Conservation (phyloP, 2,113 vertebrate species). For the Burhinus oedicnemus region DNA sequence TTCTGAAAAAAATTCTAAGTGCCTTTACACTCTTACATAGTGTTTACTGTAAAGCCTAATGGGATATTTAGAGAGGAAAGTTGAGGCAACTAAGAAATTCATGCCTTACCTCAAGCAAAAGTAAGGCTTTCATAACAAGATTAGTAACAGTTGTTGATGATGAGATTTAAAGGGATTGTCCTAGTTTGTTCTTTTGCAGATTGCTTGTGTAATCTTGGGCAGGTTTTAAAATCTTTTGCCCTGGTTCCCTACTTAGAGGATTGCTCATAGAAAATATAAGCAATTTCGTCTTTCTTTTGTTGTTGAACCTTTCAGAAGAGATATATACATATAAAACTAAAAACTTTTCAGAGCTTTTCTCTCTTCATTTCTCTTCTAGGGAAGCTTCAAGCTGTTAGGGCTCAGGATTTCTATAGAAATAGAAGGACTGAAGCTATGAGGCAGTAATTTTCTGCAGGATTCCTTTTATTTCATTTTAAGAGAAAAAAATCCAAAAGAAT, state of each 20-base stretch:
- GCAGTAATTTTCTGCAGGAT: background rate
- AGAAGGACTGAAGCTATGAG: background rate
- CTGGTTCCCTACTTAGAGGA: background rate
- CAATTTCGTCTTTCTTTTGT: background rate
- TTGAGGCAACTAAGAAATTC: background rate
- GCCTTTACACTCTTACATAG: background rate
- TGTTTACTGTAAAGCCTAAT: background rate
- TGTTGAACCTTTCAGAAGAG: background rate
- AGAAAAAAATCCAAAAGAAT: background rate
- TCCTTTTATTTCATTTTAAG: background rate
- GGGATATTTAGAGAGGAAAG: background rate
- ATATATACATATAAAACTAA: background rate
- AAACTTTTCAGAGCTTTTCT: background rate
- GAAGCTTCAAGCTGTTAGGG: background rate
- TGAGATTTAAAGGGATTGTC: conserved; percentile 14
- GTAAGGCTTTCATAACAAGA: background rate
- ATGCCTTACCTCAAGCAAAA: background rate
- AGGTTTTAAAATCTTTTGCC: background rate
- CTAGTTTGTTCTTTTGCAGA: background rate
- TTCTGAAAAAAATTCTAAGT: background rate
- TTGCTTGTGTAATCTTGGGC: background rate
- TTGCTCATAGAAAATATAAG: background rate
- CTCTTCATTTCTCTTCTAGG: background rate
- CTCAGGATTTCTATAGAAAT: background rate
- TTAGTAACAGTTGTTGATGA: background rate